Conservation (phyloP, 2,888 invertebrate genomes). For the Prostheceraeus crozeri region DNA sequence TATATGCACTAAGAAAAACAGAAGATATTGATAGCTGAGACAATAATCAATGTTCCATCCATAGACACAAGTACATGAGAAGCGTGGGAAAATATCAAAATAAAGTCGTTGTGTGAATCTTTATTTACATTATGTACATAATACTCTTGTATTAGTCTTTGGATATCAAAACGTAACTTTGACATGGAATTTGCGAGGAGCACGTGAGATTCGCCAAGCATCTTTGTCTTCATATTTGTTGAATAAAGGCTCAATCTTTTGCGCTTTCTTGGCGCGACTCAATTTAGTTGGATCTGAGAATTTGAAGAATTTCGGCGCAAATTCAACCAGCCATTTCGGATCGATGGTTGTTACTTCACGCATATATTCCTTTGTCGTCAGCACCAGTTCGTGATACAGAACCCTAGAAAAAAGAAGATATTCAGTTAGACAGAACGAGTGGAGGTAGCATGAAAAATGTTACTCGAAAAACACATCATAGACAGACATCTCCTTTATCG, state of each 20-base stretch:
- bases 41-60: not conserved
- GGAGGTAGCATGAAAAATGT: too few species aligned
- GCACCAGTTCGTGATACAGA: slow-evolving; percentile 93
- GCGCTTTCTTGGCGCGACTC: slow-evolving; percentile 97
- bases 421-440: too few species aligned
- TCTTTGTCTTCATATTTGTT: slow-evolving; percentile 99
- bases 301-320: slow-evolving; percentile 96
- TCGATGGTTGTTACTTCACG: slow-evolving; percentile 68
- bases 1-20: not conserved
- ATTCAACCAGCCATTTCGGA: slow-evolving; percentile 85
- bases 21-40: not conserved
- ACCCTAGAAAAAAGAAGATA: too few species aligned
- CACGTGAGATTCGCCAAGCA: slow-evolving; percentile 87
- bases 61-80: not conserved
- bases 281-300: slow-evolving; percentile 96
- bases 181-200: slow-evolving; percentile 53
- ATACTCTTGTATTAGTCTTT: too few species aligned
- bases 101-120: too few species aligned
- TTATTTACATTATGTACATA: too few species aligned
- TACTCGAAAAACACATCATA: too few species aligned
- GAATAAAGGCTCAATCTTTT: slow-evolving; percentile 88
- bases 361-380: slow-evolving; percentile 99
- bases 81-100: too few species aligned
- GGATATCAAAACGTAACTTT: slow-evolving; percentile 55
- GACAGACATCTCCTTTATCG: too few species aligned